These are phyloP conservation scores for Cryptotermes secundus DNA, from an alignment of 1,140 invertebrate species.

Conservation along the genomic window DNA sequence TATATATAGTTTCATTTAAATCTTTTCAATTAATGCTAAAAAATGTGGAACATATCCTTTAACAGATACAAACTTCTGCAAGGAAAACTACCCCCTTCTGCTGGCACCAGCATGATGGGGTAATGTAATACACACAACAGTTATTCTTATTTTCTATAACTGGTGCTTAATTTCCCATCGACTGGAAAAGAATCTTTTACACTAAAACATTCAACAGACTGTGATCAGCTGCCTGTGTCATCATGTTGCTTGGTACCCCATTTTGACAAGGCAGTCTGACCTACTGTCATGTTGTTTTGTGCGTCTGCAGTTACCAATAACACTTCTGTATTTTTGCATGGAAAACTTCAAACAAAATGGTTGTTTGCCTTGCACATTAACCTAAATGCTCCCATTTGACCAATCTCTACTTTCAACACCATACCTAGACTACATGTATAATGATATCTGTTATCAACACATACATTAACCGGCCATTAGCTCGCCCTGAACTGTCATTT, in stretches of 20 bases:
- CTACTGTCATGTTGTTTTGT: not conserved
- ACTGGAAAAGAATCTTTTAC: not conserved
- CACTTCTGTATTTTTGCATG: not conserved
- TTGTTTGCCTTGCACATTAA: not conserved
- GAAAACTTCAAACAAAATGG: not conserved
- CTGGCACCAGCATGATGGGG: not conserved
- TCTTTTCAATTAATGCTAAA: constrained; percentile 28
- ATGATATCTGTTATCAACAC: not conserved
- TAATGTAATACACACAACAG: not conserved
- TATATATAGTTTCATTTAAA: constrained; percentile 20
- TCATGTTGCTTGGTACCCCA: not conserved
- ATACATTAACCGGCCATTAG: not conserved
- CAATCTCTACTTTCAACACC: not conserved
- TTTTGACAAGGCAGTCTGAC: not conserved
- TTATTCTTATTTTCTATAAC: constrained; percentile 10
- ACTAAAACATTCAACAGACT: not conserved
- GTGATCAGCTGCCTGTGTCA: not conserved
- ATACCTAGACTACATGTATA: not conserved
- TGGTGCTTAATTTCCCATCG: not conserved
- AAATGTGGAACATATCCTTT: constrained; percentile 24
- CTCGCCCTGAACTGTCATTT: not conserved
- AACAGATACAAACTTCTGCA: constrained; percentile 20
- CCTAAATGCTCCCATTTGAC: not conserved
- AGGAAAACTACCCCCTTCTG: constrained; percentile 23
- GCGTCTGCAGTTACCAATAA: not conserved